phyloP scores from a whole-genome alignment of 2,113 vertebrate genomes.

The Passer montanus region DNA sequence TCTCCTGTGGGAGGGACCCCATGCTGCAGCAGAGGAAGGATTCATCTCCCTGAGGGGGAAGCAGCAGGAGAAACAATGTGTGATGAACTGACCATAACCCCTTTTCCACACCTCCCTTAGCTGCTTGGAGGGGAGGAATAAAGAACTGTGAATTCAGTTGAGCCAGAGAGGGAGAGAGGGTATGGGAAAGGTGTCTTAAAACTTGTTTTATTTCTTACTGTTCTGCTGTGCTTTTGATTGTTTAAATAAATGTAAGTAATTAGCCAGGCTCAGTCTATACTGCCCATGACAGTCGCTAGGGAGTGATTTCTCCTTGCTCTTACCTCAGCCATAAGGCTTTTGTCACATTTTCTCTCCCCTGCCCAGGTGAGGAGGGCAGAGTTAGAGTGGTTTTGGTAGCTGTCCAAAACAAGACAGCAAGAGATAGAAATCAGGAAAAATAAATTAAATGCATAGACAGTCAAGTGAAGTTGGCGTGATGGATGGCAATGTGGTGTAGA shows the following conservation, averaged over 20 bases:
- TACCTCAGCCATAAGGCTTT: not conserved
- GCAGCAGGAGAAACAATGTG: not conserved
- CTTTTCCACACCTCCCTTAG: not conserved
- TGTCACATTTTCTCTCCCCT: not conserved
- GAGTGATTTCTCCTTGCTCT: not conserved
- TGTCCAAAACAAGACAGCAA: not conserved
- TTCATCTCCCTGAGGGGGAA: not conserved
- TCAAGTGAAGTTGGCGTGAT: not conserved
- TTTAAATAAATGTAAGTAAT: not conserved
- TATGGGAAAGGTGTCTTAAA: not conserved
- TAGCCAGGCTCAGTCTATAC: not conserved
- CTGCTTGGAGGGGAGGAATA: rapidly evolving
- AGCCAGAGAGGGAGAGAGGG: not conserved
- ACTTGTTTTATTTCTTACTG: not conserved
- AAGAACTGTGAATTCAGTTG: not conserved
- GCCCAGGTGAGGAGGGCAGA: not conserved
- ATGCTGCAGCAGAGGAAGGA: not conserved
- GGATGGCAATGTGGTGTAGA: not conserved
- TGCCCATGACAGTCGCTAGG: not conserved
- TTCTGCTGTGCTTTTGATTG: not conserved
- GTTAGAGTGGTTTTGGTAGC: not conserved
- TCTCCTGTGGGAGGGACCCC: not conserved
- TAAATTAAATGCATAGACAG: not conserved
- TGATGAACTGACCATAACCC: not conserved
- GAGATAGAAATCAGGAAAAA: not conserved